A percentile compares a stretch with the other conserved stretches of the same genome.
Evolutionary conservation across 2,113 vertebrate genomes (phyloP).

Genomic region (Python bivittatus): DNA sequence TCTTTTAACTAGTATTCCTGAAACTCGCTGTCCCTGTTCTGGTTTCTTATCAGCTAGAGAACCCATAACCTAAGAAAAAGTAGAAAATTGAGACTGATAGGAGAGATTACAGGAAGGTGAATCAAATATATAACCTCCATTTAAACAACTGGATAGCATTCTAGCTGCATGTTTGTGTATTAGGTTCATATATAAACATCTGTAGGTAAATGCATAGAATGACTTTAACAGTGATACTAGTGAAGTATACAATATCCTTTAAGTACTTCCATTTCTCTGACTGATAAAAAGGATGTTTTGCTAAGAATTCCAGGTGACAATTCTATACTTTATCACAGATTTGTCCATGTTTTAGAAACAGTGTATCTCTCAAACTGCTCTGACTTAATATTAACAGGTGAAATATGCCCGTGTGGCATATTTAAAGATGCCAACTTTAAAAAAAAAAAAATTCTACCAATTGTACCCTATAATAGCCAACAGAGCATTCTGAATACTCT

Average conservation of each 20-base stretch:
- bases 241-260: background rate
- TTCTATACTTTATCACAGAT: background rate
- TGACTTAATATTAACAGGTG: background rate
- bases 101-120: background rate
- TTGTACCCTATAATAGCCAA: background rate
- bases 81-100: constrained; percentile 2
- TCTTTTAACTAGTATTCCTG: constrained; percentile 94
- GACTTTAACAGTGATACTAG: background rate
- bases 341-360: background rate
- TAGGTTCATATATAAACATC: background rate
- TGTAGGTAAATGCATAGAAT: background rate
- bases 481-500: background rate
- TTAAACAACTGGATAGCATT: background rate
- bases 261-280: background rate
- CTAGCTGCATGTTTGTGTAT: background rate
- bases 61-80: constrained; percentile 89
- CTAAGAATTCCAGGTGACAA: background rate
- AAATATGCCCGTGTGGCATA: background rate
- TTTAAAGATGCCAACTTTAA: background rate
- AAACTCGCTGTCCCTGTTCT: constrained; percentile 90
- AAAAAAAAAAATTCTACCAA: background rate
- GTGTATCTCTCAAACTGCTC: background rate
- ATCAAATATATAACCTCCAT: fast-evolving
- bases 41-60: constrained; percentile 92
- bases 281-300: background rate